Base-by-base conservation (phyloP, 37 sponge, comb jelly and placozoan genomes). In the Tethya wilhelma region DNA sequence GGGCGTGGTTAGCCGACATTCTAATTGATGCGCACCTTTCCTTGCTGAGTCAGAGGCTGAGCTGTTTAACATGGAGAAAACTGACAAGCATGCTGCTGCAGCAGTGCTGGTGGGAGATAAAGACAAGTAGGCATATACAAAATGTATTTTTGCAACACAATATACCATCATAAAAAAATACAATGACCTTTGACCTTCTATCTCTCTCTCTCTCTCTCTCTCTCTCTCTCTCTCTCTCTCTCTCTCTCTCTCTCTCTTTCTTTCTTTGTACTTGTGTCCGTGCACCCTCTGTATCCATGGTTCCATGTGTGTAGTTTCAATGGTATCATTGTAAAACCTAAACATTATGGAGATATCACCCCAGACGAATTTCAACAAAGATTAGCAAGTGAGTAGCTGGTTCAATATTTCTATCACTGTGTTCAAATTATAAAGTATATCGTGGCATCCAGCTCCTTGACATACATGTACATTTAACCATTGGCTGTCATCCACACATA, bases 281-380 rank as follows among this genome's bases (percentile, higher is more conserved):
- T n/a, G n/a, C n/a, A n/a, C n/a, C n/a, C n/a, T n/a, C n/a, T n/a
- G n/a, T n/a, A n/a, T n/a, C n/a, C n/a, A n/a, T n/a, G n/a, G n/a
- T n/a, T n/a, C n/a, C n/a, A n/a, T n/a, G n/a, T n/a, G n/a, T n/a
- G n/a, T n/a, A 90, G 91, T 30, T 90, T 69, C 70, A 82, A 86
- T 32, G 92, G 92, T 19, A 45, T 87, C 22, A 79, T 68, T 1
- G 41, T 92, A 39, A 87, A 58, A 34, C 75, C 80, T 29, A 30
- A 44, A 5, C 80, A 83, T 56, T 84, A 79, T 79, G 84, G 71
- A 22, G 58, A 83, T 4, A 62, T 87, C 22, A 44, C 67, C 31
- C 49, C 67, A n/a, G 80, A 65, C 19, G 65, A 59, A 4, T 92
- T 90, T 32, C 45, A 63, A 22, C 38, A 63, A 28, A 62, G 56